These are phyloP conservation scores for Dallia pectoralis DNA, from an alignment of 2,797 vertebrate genomes.

Conservation along the genomic window DNA sequence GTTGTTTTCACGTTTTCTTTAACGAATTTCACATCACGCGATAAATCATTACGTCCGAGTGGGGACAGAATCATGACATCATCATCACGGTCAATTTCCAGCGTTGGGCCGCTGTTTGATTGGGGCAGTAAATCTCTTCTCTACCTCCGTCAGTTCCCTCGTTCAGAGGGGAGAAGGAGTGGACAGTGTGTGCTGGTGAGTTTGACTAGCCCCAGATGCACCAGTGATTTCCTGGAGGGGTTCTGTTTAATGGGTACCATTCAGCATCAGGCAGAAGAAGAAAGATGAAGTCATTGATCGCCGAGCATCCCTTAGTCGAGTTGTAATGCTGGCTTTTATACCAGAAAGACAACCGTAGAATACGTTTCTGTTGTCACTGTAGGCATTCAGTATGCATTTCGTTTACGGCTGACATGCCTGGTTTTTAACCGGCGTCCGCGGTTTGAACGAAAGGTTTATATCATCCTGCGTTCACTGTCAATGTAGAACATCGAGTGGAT, in stretches of 20 bases:
- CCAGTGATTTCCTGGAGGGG: slow-evolving; percentile 20
- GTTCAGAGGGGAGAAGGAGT: background rate
- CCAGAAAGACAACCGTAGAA: background rate
- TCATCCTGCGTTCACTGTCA: too few relatives aligned
- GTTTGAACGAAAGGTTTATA: background rate
- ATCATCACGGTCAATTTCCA: slow-evolving; percentile 81
- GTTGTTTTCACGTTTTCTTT: slow-evolving; percentile 43
- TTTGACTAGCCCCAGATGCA: slow-evolving; percentile 25
- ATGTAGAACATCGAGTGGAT: background rate
- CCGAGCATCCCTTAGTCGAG: background rate
- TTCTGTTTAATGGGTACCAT: slow-evolving; percentile 33
- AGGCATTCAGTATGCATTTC: background rate
- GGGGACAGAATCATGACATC: slow-evolving; percentile 73
- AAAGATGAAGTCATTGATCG: slow-evolving; percentile 12
- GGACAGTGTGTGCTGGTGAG: slow-evolving; percentile 11
- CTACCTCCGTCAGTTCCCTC: slow-evolving; percentile 8
- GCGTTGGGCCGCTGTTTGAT: slow-evolving; percentile 70
- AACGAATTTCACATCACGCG: slow-evolving; percentile 56
- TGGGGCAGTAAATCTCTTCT: slow-evolving; percentile 76
- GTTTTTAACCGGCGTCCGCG: background rate
- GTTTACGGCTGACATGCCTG: background rate
- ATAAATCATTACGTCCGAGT: slow-evolving; percentile 71
- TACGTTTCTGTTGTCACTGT: background rate
- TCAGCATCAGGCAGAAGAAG: slow-evolving; percentile 32
- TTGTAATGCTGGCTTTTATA: background rate